Evolutionary conservation across 2,888 invertebrate species (phyloP).

Genomic region (Chloroclystis v-ata): DNA sequence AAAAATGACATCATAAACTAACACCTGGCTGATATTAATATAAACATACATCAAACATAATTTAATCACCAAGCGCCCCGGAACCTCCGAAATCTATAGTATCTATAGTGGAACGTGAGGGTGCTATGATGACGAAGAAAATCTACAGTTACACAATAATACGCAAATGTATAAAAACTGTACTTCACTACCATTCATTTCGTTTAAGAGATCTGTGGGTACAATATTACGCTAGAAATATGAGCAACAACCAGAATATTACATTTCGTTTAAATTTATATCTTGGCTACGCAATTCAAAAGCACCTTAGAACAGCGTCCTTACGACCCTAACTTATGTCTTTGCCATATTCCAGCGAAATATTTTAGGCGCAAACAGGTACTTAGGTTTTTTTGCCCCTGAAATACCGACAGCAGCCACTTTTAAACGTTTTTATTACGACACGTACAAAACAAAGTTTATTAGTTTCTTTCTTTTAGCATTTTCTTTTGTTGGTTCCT

Average conservation of each 20-base stretch:
- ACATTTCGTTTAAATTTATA: not conserved
- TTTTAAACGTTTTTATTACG: slow-evolving; percentile 27
- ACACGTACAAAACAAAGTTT: slow-evolving; percentile 32
- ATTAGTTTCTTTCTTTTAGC: slow-evolving; percentile 27
- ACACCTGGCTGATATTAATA: no score
- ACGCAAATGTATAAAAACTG: no score
- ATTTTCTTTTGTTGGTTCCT: slow-evolving; percentile 23
- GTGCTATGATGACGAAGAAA: no score
- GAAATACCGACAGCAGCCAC: slow-evolving; percentile 1
- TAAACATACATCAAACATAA: no score
- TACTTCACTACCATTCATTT: no score
- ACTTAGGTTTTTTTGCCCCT: not conserved
- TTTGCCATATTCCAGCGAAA: not conserved
- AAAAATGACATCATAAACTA: no score
- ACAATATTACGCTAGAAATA: no score
- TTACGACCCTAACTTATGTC: not conserved
- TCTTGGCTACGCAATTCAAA: not conserved
- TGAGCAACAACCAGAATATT: not conserved
- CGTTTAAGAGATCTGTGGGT: no score
- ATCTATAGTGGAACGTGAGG: no score
- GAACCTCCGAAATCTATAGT: no score
- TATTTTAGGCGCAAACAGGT: not conserved
- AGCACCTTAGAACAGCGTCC: not conserved
- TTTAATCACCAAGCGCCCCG: no score
- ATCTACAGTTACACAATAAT: no score